Evolutionary conservation across 2,113 vertebrate species (phyloP).

Genomic region (Laticauda colubrina): DNA sequence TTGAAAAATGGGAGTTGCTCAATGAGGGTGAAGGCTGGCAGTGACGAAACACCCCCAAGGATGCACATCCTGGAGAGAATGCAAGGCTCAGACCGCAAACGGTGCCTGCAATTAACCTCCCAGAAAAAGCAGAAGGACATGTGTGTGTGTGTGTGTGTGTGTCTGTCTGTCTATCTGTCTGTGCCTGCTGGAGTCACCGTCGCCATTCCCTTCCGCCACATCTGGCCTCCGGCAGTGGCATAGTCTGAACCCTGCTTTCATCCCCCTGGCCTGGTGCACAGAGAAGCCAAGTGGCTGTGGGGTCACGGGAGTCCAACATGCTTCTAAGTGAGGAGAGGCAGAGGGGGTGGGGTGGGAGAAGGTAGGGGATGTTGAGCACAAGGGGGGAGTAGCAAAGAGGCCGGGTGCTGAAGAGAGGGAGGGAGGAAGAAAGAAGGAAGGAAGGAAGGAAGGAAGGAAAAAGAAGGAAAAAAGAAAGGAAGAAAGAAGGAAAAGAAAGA

Average conservation of each 20-base stretch:
- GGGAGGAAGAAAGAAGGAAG: too few relatives aligned
- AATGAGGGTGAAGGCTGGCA: neutral
- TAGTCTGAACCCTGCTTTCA: neutral
- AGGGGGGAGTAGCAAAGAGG: too few relatives aligned
- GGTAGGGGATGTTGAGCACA: neutral
- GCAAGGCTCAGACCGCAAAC: too few relatives aligned
- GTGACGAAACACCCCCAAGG: too few relatives aligned
- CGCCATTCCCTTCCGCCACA: neutral
- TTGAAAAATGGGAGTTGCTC: neutral
- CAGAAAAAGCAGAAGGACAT: neutral
- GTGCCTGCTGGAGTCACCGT: neutral
- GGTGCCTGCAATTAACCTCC: neutral
- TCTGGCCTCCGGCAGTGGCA: neutral
- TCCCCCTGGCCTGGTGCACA: neutral
- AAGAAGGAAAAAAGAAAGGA: too few relatives aligned
- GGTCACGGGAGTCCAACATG: too few relatives aligned
- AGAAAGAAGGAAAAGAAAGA: fast-evolving
- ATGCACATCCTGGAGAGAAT: too few relatives aligned
- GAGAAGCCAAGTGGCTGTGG: too few relatives aligned
- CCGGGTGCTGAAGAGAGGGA: too few relatives aligned
- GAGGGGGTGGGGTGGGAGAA: neutral
- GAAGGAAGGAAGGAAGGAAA: fast-evolving
- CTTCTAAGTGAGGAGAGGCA: neutral
- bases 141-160: too few relatives aligned
- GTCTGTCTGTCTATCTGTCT: too few relatives aligned